phyloP scores from a whole-genome alignment of 1,140 invertebrate species.

The Lepidurus apus region DNA sequence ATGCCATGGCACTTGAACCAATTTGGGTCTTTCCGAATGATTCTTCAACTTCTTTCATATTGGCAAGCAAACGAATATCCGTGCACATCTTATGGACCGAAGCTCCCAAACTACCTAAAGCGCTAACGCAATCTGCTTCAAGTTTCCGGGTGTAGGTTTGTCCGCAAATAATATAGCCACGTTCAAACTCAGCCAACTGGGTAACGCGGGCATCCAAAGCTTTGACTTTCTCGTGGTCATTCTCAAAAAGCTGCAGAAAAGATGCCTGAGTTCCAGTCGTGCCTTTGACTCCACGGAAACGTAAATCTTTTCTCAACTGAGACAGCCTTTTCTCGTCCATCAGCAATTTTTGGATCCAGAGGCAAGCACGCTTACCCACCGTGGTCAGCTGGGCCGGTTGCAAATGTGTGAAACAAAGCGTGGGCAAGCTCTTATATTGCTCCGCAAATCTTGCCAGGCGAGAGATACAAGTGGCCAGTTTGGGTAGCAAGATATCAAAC shows the following conservation, averaged over 20 bases:
- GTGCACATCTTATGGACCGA: slow-evolving; percentile 91
- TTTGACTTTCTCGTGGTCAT: too few relatives aligned
- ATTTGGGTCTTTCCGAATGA: slow-evolving; percentile 96
- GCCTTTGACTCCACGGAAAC: slow-evolving; percentile 95
- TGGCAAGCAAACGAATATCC: too few relatives aligned
- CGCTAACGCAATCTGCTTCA: slow-evolving; percentile 74
- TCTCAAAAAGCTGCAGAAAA: slow-evolving; percentile 89
- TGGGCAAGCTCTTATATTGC: slow-evolving; percentile 72
- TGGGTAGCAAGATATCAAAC: too few relatives aligned
- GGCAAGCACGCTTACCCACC: slow-evolving; percentile 89
- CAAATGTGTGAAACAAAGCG: slow-evolving; percentile 92
- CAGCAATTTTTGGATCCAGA: slow-evolving; percentile 93
- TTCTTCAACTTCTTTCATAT: slow-evolving; percentile 96
- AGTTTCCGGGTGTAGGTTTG: slow-evolving; percentile 96
- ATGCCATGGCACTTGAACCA: slow-evolving; percentile 87
- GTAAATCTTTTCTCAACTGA: slow-evolving; percentile 66
- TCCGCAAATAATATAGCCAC: slow-evolving; percentile 78
- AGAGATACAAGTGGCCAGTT: slow-evolving; percentile 68
- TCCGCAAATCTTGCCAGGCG: slow-evolving; percentile 75
- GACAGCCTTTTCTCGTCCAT: slow-evolving; percentile 85
- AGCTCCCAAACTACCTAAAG: slow-evolving; percentile 72
- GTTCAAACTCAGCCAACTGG: slow-evolving; percentile 78
- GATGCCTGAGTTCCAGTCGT: slow-evolving; percentile 98
- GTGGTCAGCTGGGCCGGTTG: slow-evolving; percentile 97
- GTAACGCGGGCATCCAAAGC: slow-evolving; percentile 80